phyloP scores from a whole-genome alignment of 2,888 invertebrate genomes.

The Chouioia cunea region DNA sequence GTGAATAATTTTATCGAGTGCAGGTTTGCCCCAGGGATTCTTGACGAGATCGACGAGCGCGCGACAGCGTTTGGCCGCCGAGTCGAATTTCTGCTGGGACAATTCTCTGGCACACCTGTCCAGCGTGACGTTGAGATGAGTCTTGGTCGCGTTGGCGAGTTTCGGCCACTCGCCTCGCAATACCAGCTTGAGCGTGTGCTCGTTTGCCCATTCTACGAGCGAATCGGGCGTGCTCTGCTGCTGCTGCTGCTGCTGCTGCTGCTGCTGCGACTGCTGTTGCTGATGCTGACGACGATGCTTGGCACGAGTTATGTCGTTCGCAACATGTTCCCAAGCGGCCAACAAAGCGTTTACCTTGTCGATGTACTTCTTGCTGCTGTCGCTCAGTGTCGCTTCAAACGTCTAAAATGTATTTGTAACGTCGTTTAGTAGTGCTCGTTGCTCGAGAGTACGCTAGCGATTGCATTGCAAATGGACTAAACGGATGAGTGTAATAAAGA shows the following conservation, averaged over 20 bases:
- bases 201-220: conserved; percentile 69
- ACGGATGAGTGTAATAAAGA: too few species aligned
- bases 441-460: too few species aligned
- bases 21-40: conserved; percentile 70
- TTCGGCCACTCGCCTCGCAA: conserved; percentile 74
- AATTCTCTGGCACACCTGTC: conserved; percentile 69
- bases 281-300: conserved; percentile 61
- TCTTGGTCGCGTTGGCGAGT: conserved; percentile 67
- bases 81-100: conserved; percentile 54
- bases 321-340: conserved; percentile 69
- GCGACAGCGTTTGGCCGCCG: conserved; percentile 66
- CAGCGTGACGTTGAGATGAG: conserved; percentile 67
- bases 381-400: conserved; percentile 69
- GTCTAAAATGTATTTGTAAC: too few species aligned
- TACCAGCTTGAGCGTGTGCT: conserved; percentile 69
- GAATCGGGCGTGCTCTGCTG: conserved; percentile 57
- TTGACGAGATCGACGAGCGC: conserved; percentile 72
- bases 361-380: conserved; percentile 69
- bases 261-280: not conserved
- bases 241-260: not conserved
- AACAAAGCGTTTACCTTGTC: conserved; percentile 69
- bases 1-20: conserved; percentile 67
- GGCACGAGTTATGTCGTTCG: conserved; percentile 62
- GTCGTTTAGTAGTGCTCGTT: too few species aligned
- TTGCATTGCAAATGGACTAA: too few species aligned